Base-by-base conservation (phyloP, 2,888 invertebrate species). In the Nomada goodeniana region DNA sequence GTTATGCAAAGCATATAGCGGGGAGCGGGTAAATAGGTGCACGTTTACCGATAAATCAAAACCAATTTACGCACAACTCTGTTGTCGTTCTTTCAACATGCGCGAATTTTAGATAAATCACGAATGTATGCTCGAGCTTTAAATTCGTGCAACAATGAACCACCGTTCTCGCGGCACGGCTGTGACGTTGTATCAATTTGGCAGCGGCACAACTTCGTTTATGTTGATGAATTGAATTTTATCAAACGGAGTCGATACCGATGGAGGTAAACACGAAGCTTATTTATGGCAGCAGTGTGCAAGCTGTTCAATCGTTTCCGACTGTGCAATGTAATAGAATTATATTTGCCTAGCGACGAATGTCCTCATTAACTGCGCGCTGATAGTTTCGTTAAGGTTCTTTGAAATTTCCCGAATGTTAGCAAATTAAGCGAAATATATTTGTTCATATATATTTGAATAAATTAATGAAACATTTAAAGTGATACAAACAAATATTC, bases 31-130 rank as follows among this genome's bases (percentile, higher is more conserved):
- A 47, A 59, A 59, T 44, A 57, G 55, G 23, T n/a, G 26, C 55
- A 44, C n/a, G 29, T 70, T 47, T 15, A 29, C 44, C 42, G 59
- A 59, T 70, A 70, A 70, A 44, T 59, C 57, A 70, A 59, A 59
- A 59, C 13, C 9, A 47, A 47, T 59, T 47, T 15, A 47, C n/a
- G 26, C 29, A 26, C 47, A 59, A 47, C 47, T 47, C 23, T 13
- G 23, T 44, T 57, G 36, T 36, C 26, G 18, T 44, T 3, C 47
- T 63, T 15, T 63, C 47, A 23, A 20, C n/a, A 15, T 23, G 44
- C 7, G 5, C 2, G 23, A 57, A 57, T 44, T 57, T 44, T 44
- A 44, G 26, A 57, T 44, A 4, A 7, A 36, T 36, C 36, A 15
- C 15, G 15, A 47, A 10, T 15, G 1, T 47, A 11, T 47, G 47